Conservation (phyloP, 1,140 invertebrate species). For the Alviniconcha marisindica region DNA sequence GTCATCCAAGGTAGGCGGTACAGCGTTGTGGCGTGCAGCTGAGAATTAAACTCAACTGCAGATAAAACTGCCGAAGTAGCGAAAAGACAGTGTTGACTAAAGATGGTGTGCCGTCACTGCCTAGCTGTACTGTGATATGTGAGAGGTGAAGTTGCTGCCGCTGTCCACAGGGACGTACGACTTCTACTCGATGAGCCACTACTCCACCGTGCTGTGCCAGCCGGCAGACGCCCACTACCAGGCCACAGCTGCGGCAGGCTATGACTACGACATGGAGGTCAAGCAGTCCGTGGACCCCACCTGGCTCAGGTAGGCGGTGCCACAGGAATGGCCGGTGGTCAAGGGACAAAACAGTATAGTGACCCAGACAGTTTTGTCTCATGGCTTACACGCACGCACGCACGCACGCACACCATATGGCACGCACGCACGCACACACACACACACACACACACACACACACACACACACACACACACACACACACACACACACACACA, state of each 20-base stretch:
- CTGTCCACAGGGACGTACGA: conserved; percentile 60
- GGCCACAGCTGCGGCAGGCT: conserved; percentile 1
- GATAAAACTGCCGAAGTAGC: too few relatives aligned
- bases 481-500: too few relatives aligned
- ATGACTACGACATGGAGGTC: conserved; percentile 30
- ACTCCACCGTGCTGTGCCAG: conserved; percentile 57
- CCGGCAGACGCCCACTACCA: conserved; percentile 22
- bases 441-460: too few relatives aligned
- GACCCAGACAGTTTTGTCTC: too few relatives aligned
- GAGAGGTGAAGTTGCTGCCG: too few relatives aligned
- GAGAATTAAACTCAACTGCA: conserved; percentile 43
- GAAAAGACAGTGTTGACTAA: too few relatives aligned
- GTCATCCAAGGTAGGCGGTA: conserved; percentile 34
- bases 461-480: too few relatives aligned
- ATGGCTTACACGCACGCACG: too few relatives aligned
- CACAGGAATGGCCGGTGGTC: not conserved
- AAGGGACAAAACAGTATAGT: not conserved
- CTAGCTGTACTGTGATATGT: too few relatives aligned
- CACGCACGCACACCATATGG: too few relatives aligned
- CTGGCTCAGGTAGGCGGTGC: conserved; percentile 29
- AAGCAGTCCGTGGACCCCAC: conserved; percentile 15
- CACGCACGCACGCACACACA: too few relatives aligned
- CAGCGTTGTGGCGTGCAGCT: conserved; percentile 16
- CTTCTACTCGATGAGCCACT: conserved; percentile 66
- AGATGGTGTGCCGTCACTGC: too few relatives aligned